Evolutionary conservation across 2,113 vertebrate genomes (phyloP).

Genomic region (Syngnathoides biaculeatus): DNA sequence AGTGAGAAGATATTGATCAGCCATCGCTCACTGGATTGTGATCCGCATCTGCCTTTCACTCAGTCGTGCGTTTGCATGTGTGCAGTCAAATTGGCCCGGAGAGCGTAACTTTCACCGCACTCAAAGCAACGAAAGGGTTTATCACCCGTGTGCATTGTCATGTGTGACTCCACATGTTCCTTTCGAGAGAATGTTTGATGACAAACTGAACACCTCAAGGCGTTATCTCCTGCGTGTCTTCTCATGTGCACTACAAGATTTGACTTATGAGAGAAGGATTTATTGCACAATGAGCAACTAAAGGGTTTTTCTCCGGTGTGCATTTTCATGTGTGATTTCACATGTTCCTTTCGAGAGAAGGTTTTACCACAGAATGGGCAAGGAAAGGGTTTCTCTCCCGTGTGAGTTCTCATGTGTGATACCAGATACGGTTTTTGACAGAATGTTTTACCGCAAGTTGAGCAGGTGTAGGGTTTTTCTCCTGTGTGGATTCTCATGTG

Average conservation of each 20-base stretch:
- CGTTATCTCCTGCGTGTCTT: background rate
- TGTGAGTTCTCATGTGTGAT: background rate
- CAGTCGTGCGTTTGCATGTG: background rate
- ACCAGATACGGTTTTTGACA: background rate
- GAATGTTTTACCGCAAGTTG: background rate
- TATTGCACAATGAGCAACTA: background rate
- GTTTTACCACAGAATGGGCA: background rate
- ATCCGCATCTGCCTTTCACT: no score
- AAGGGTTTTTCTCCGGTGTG: background rate
- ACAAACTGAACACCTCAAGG: background rate
- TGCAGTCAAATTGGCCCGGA: background rate
- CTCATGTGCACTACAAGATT: background rate
- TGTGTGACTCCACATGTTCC: background rate
- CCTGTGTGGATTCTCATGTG: background rate
- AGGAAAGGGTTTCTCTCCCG: background rate
- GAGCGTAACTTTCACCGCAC: background rate
- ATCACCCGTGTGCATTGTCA: background rate
- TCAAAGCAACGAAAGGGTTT: background rate
- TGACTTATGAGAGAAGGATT: background rate
- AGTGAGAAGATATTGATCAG: no score
- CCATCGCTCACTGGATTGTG: no score
- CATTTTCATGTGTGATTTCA: background rate
- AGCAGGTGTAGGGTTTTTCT: background rate
- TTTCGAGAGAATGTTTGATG: background rate
- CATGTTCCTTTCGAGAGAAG: background rate